Conservation (phyloP, 2,888 invertebrate species). For the Congeria kusceri region DNA sequence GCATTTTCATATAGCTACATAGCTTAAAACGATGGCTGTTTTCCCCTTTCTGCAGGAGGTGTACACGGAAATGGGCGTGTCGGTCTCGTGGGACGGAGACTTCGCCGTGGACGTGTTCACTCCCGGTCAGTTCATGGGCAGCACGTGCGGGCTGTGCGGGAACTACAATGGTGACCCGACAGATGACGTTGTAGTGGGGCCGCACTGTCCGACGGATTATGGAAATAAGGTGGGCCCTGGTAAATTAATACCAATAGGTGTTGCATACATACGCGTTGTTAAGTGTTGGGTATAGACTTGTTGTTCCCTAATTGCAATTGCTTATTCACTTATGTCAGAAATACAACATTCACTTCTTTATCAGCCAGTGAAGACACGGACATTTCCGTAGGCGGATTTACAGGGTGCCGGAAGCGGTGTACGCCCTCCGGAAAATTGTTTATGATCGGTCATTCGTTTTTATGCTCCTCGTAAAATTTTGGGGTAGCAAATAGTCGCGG, state of each 20-base stretch:
- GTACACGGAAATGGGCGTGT: constrained; percentile 88
- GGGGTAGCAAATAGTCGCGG: too few relatives aligned
- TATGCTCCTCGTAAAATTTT: too few relatives aligned
- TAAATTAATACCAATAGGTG: too few relatives aligned
- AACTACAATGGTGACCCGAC: constrained; percentile 94
- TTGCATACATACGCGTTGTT: too few relatives aligned
- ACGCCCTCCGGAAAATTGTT: too few relatives aligned
- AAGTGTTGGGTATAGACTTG: background rate
- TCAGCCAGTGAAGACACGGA: too few relatives aligned
- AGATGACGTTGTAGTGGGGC: constrained; percentile 89
- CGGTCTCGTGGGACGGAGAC: constrained; percentile 95
- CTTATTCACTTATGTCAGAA: background rate
- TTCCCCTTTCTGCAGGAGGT: constrained; percentile 63
- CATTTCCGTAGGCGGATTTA: too few relatives aligned
- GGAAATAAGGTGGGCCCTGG: constrained; percentile 40
- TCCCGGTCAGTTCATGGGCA: constrained; percentile 89
- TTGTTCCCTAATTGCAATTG: background rate
- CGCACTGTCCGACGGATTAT: constrained; percentile 60
- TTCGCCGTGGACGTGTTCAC: constrained; percentile 93
- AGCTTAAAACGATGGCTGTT: too few relatives aligned
- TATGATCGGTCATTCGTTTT: too few relatives aligned
- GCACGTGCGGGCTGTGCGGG: constrained; percentile 96
- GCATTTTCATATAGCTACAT: background rate
- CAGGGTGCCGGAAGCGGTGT: too few relatives aligned
- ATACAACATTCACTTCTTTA: too few relatives aligned